A percentile compares a stretch with the other conserved stretches of the same genome.
phyloP scores from a whole-genome alignment of 2,113 vertebrate genomes.

The Elachura formosa region DNA sequence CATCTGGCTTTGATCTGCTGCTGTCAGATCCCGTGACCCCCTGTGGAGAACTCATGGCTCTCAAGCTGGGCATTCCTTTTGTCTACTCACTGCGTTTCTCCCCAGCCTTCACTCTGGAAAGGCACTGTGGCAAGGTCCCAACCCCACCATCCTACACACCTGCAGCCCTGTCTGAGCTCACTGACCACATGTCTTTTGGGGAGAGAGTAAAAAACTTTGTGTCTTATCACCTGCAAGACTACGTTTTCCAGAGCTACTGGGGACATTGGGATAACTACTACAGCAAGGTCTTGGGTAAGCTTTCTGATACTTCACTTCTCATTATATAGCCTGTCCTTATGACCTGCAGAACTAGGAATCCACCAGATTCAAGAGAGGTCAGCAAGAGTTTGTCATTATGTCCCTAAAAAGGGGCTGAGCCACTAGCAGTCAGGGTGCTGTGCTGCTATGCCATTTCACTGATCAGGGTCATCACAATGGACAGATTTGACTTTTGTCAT shows the following conservation, averaged over 20 bases:
- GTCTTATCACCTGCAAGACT: constrained; percentile 72
- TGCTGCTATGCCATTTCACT: background rate
- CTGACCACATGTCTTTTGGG: constrained; percentile 68
- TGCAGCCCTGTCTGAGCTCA: constrained; percentile 70
- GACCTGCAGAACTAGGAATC: background rate
- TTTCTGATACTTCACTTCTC: background rate
- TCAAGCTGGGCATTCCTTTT: constrained; percentile 72
- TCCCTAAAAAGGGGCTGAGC: background rate
- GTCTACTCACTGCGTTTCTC: constrained; percentile 69
- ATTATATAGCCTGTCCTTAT: background rate
- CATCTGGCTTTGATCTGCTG: constrained; percentile 59
- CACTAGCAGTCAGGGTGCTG: background rate
- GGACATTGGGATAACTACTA: constrained; percentile 72
- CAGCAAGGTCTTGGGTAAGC: constrained; percentile 73
- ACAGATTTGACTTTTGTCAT: background rate
- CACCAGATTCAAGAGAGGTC: background rate
- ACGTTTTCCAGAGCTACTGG: constrained; percentile 65
- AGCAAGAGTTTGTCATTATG: background rate
- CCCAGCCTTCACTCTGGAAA: constrained; percentile 70
- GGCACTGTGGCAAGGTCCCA: constrained; percentile 72
- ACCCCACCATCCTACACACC: constrained; percentile 66
- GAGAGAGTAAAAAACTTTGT: constrained; percentile 71
- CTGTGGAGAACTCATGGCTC: constrained; percentile 73
- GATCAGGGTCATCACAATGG: background rate
- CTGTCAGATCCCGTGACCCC: constrained; percentile 63